Evolutionary conservation across 2,888 invertebrate species (phyloP).

Genomic region (Pheosia tremula): DNA sequence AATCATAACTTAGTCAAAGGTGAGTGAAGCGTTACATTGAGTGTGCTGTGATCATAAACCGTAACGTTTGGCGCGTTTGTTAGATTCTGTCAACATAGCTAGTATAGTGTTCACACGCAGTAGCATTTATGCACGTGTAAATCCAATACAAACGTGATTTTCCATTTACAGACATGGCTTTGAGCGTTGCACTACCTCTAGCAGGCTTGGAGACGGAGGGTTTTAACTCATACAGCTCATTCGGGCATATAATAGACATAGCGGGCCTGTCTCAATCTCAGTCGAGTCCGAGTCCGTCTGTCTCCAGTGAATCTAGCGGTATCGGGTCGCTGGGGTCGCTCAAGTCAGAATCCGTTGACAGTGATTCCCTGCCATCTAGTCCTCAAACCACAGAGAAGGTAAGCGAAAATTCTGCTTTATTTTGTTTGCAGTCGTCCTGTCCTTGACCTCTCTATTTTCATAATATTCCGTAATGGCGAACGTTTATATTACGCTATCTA

Average conservation of each 20-base stretch:
- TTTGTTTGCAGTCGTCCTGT: conserved; percentile 81
- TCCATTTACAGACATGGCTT: conserved; percentile 83
- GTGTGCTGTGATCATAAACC: conserved; percentile 51
- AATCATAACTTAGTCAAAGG: conserved; percentile 47
- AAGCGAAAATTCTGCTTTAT: conserved; percentile 55
- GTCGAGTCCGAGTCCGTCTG: conserved; percentile 83
- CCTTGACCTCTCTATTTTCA: conserved; percentile 85
- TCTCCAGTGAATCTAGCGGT: conserved; percentile 86
- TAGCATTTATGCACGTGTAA: conserved; percentile 78
- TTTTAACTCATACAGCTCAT: conserved; percentile 78
- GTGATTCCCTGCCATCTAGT: conserved; percentile 79
- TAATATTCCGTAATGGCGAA: conserved; percentile 84
- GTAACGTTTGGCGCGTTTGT: conserved; percentile 78
- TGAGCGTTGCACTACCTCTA: conserved; percentile 85
- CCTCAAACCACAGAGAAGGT: conserved; percentile 83
- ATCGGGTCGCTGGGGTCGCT: conserved; percentile 84
- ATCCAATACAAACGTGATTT: conserved; percentile 63
- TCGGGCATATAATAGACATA: conserved; percentile 80
- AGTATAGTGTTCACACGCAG: conserved; percentile 64
- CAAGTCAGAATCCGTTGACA: conserved; percentile 78
- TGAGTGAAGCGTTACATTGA: conserved; percentile 45
- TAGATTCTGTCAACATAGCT: conserved; percentile 78
- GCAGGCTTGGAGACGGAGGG: conserved; percentile 83
- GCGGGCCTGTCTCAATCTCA: conserved; percentile 78
- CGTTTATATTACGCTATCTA: conserved; percentile 73